Base-by-base conservation (phyloP, 1,140 invertebrate genomes). In the Dreissena rostriformis region DNA sequence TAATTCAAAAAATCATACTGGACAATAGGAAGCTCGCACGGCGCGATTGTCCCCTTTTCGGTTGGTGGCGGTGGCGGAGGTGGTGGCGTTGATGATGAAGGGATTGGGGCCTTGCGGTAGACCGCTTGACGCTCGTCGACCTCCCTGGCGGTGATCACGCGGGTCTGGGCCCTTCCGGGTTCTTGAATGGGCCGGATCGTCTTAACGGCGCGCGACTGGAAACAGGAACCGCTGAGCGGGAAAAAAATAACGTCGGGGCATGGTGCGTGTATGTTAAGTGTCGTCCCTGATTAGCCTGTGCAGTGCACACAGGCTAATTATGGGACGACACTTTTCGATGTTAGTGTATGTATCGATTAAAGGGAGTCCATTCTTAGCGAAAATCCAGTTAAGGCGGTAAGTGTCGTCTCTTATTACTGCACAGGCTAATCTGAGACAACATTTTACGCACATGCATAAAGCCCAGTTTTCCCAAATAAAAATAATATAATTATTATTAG, bases 201-300 rank as follows among this genome's bases (percentile, higher is more conserved):
- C 17, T 24, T 19, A 6, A 61, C 57, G 22, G 57, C 22, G 57
- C 57, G 57, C 17, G 57, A 61, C 17, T 24, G 57, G 57, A 6
- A 61, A 61, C 57, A 61, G 57, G 57, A 61, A 61, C 57, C 57
- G 22, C 57, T 61, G 57, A 61, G 57, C 22, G 57, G 22, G 11
- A 61, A n/a, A 61, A 57, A 57, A 57, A 14, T 14, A 57, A 57
- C 12, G 19, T 57, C 57, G 17, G 22, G 22, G 17, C 22, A 6
- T 61, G 6, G 12, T 61, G 22, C 22, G 12, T 61, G 57, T 24
- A 11, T 11, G 57, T 61, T 6, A 61, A 19, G 22, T 24, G 57
- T 61, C 22, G 17, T n/a, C 12, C 2, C 57, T 6, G 57, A n/a
- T 61, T 61, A 24, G 12, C 17, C 17, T 61, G 22, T 61, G 11